Evolutionary conservation across 2,888 invertebrate genomes (phyloP).

Genomic region (Tiliacea aurago): DNA sequence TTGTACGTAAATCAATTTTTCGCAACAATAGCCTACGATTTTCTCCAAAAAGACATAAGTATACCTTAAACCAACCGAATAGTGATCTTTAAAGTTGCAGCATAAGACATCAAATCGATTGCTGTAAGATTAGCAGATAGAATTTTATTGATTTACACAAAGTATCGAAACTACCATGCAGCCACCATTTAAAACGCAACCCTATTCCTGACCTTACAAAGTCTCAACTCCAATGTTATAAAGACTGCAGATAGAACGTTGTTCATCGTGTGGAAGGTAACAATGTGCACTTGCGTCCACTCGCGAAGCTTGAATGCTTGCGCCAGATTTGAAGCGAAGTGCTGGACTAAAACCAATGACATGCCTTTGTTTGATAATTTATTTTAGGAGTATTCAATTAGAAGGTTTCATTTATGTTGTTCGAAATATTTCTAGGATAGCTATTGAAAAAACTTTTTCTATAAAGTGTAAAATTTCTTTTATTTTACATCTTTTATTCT

Average conservation of each 20-base stretch:
- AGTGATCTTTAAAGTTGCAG: slow-evolving; percentile 43
- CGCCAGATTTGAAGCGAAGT: slow-evolving; percentile 83
- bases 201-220: fast-evolving
- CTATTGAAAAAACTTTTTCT: too few relatives aligned
- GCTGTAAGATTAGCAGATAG: slow-evolving; percentile 52
- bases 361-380: slow-evolving; percentile 60
- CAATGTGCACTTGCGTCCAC: slow-evolving; percentile 87
- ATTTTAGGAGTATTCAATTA: slow-evolving; percentile 25
- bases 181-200: slow-evolving; percentile 2
- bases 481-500: too few relatives aligned
- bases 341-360: slow-evolving; percentile 77
- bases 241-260: slow-evolving; percentile 55
- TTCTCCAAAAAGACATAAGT: slow-evolving; percentile 55
- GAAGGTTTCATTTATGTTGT: background rate
- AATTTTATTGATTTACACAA: slow-evolving; percentile 41
- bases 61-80: slow-evolving; percentile 32
- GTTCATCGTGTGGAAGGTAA: slow-evolving; percentile 67
- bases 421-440: background rate
- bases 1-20: slow-evolving; percentile 89
- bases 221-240: background rate
- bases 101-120: slow-evolving; percentile 58
- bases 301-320: slow-evolving; percentile 82
- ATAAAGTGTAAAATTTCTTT: too few relatives aligned
- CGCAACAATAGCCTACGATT: slow-evolving; percentile 82
- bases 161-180: slow-evolving; percentile 13